Percentiles rank a stretch among this genome's conserved stretches.
phyloP scores from a whole-genome alignment of 1,140 invertebrate species.

The Subanguina moxae region DNA sequence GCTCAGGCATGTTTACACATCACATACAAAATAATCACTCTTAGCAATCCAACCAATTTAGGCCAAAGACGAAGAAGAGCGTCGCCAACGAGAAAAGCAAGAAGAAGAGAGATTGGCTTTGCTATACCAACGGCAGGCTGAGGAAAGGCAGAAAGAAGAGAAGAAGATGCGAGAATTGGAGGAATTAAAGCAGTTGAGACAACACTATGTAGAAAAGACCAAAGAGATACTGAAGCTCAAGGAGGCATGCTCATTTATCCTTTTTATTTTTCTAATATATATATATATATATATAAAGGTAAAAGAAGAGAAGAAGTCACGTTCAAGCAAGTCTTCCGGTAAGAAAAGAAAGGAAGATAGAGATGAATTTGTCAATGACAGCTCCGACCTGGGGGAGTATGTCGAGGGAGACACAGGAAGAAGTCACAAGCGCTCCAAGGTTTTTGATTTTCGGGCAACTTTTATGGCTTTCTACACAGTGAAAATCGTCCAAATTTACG shows the following conservation, averaged over 20 bases:
- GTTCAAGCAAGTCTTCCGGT: neutral
- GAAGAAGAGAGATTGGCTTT: conserved; percentile 25
- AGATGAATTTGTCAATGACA: conserved; percentile 40
- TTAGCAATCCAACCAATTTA: neutral
- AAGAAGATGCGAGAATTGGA: conserved; percentile 25
- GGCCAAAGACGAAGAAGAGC: conserved; percentile 34
- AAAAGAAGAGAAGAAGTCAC: conserved; percentile 21
- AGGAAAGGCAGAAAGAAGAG: conserved; percentile 24
- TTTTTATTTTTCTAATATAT: no score
- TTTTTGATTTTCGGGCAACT: no score
- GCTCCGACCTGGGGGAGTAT: conserved; percentile 34
- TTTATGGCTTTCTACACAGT: no score
- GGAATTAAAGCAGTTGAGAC: conserved; percentile 26
- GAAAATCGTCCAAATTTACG: no score
- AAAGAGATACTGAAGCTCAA: conserved; percentile 27
- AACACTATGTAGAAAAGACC: conserved; percentile 33
- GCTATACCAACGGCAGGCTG: conserved; percentile 13
- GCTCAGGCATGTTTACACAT: conserved; percentile 13
- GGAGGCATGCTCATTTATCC: neutral
- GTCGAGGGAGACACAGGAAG: conserved; percentile 11
- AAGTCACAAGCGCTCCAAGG: conserved; percentile 21
- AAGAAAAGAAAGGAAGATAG: conserved; percentile 24
- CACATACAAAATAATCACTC: neutral
- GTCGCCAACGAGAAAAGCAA: conserved; percentile 29
- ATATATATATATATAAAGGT: neutral